These are phyloP conservation scores for Acanthis flammea DNA, from an alignment of 2,797 vertebrate genomes.

Conservation along the genomic window DNA sequence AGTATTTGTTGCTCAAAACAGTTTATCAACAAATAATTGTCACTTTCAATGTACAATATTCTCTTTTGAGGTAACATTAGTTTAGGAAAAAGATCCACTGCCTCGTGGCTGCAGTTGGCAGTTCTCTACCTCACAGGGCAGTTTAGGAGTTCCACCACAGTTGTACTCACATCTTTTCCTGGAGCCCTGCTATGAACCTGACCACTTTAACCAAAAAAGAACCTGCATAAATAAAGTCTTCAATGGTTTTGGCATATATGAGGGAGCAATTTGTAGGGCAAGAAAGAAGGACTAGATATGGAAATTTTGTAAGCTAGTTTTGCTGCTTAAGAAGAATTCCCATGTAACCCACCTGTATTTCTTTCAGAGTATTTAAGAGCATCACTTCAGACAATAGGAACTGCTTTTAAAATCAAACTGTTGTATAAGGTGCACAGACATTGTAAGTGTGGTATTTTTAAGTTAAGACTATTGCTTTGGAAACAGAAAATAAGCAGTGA, in stretches of 20 bases:
- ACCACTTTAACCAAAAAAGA: neutral
- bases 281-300: neutral
- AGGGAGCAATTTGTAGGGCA: neutral
- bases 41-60: neutral
- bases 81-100: neutral
- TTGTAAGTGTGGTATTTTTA: neutral
- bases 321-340: neutral
- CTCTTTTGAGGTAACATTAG: neutral
- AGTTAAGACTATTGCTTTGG: neutral
- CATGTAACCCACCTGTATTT: neutral
- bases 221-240: neutral
- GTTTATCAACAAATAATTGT: neutral
- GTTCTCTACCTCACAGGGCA: neutral
- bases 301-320: neutral
- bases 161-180: neutral
- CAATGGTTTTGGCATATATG: neutral
- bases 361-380: neutral
- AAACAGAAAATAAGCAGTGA: neutral
- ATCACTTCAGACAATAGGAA: neutral
- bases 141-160: neutral
- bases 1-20: neutral
- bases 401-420: neutral
- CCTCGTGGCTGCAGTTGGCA: accelerated
- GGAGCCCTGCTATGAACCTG: neutral
- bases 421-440: neutral